Evolutionary conservation across 53 echinoderm and acorn worm species (phyloP).

Genomic region (Luidia sarsii): DNA sequence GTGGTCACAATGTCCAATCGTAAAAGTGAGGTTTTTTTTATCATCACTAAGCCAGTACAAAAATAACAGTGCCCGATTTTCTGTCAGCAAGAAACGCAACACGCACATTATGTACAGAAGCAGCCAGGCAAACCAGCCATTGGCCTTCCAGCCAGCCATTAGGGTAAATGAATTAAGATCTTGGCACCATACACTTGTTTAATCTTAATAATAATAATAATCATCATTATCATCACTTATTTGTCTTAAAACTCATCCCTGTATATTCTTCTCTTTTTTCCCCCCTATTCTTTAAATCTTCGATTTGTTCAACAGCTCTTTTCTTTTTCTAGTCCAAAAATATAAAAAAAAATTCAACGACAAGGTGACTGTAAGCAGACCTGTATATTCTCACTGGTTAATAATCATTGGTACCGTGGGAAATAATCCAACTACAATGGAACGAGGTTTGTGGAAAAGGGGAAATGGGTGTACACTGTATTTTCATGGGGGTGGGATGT

Average conservation of each 20-base stretch:
- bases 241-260: constrained; percentile 18
- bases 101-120: constrained; percentile 57
- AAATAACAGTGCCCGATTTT: constrained; percentile 29
- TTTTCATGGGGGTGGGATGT: no score
- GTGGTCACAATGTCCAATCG: no score
- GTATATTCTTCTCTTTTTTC: no score
- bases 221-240: not conserved
- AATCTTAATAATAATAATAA: constrained; percentile 15
- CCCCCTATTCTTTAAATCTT: no score
- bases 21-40: no score
- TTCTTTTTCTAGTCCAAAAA: no score
- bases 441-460: no score
- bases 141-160: not conserved
- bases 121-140: constrained; percentile 45
- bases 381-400: not conserved
- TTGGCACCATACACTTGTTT: constrained; percentile 48
- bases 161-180: constrained; percentile 28
- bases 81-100: constrained; percentile 23
- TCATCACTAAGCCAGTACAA: constrained; percentile 43
- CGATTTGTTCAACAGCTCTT: no score
- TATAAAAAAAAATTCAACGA: no score
- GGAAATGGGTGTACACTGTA: no score
- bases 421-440: no score
- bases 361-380: constrained; percentile 11
- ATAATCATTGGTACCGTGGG: no score